These are phyloP conservation scores for Erynnis tages DNA, from an alignment of 2,888 invertebrate genomes.

Conservation along the genomic window DNA sequence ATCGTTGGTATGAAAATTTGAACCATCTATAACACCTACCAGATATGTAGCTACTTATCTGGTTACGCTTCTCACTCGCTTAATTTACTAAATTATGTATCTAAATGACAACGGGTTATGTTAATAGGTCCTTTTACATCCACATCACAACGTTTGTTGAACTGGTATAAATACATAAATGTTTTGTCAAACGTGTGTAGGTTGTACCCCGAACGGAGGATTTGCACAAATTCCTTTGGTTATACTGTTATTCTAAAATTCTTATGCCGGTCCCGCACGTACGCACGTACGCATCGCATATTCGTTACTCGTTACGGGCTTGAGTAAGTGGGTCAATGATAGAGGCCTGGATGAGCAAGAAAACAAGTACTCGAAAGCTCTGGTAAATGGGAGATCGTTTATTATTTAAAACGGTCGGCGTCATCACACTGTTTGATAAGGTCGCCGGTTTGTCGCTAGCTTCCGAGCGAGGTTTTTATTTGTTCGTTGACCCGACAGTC, in stretches of 20 bases:
- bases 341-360: slow-evolving; percentile 15
- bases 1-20: too few species aligned
- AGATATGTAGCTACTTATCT: too few species aligned
- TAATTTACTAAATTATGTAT: too few species aligned
- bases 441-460: slow-evolving; percentile 59
- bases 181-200: neutral
- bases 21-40: too few species aligned
- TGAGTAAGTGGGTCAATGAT: slow-evolving; percentile 12
- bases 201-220: neutral
- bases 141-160: neutral
- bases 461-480: slow-evolving; percentile 57
- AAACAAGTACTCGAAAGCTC: slow-evolving; percentile 20
- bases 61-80: too few species aligned
- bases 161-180: neutral
- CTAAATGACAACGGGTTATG: too few species aligned
- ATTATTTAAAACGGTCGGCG: slow-evolving; percentile 37
- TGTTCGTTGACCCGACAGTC: slow-evolving; percentile 66
- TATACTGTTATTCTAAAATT: neutral
- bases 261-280: neutral
- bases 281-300: neutral
- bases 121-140: too few species aligned
- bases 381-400: slow-evolving; percentile 22
- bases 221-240: slow-evolving; percentile 1
- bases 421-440: slow-evolving; percentile 50
- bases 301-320: neutral